Conservation (phyloP, 2,797 vertebrate genomes). For the Squalus acanthias region DNA sequence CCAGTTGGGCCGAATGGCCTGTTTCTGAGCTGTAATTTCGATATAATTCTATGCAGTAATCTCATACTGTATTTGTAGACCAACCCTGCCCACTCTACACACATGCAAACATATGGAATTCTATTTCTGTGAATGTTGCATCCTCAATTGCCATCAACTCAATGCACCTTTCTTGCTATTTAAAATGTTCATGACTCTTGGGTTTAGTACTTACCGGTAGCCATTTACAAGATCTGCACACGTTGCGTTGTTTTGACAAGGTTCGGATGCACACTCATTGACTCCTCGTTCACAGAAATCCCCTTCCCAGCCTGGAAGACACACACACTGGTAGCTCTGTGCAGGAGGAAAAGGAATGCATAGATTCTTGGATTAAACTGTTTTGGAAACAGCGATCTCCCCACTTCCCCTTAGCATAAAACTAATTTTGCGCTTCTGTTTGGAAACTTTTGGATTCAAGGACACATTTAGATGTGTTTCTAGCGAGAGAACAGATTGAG, state of each 20-base stretch:
- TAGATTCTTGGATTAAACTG: not conserved
- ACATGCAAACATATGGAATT: too few species aligned
- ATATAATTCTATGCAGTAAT: not conserved
- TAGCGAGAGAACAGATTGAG: not conserved
- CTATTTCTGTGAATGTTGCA: not conserved
- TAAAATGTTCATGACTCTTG: not conserved
- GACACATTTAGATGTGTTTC: not conserved
- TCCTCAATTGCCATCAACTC: not conserved
- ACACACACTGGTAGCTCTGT: conserved; percentile 71
- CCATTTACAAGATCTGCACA: conserved; percentile 66
- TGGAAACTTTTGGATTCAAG: not conserved
- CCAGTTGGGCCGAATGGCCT: too few species aligned
- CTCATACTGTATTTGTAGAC: not conserved
- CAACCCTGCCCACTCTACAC: too few species aligned
- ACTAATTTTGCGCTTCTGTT: not conserved
- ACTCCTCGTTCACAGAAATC: conserved; percentile 67
- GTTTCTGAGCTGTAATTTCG: not conserved
- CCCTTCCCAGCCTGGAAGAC: conserved; percentile 69
- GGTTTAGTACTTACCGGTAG: conserved; percentile 60
- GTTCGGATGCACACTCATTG: conserved; percentile 67
- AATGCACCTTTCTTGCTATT: not conserved
- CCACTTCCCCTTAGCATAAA: too few species aligned
- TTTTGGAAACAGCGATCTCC: not conserved
- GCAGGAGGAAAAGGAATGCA: conserved; percentile 41
- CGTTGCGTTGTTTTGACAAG: conserved; percentile 71